Conservation (phyloP, 2,888 invertebrate genomes). For the Tenthredo distinguenda region DNA sequence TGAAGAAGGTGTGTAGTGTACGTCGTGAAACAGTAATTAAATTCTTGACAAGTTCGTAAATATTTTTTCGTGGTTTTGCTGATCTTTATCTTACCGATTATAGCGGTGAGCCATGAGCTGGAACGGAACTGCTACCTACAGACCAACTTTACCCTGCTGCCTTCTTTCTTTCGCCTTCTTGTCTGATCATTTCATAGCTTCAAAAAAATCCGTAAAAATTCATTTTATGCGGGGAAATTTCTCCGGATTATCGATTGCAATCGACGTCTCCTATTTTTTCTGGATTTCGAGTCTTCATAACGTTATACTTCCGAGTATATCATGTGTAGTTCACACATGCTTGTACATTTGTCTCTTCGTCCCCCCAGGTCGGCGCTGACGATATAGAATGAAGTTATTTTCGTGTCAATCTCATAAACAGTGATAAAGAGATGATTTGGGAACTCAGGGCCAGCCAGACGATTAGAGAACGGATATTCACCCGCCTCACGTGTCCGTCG, state of each 20-base stretch:
- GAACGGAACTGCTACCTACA: not conserved
- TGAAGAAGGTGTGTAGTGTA: not conserved
- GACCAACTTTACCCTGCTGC: not conserved
- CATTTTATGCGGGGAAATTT: too few relatives aligned
- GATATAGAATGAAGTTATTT: not conserved
- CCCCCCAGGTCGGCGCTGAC: not conserved
- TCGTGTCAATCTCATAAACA: slow-evolving; percentile 16
- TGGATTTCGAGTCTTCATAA: not conserved
- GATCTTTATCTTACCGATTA: not conserved
- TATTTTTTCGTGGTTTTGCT: not conserved
- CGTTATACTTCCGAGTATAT: not conserved
- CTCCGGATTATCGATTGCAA: not conserved
- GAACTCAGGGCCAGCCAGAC: not conserved
- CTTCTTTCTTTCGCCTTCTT: not conserved
- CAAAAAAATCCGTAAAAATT: too few relatives aligned
- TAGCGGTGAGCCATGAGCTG: not conserved
- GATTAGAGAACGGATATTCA: slow-evolving; percentile 15
- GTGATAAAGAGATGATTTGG: slow-evolving; percentile 5
- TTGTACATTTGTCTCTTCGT: not conserved
- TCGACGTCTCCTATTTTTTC: not conserved
- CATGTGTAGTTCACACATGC: not conserved
- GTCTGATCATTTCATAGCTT: not conserved
- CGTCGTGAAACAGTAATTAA: not conserved
- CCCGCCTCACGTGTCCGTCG: not conserved
- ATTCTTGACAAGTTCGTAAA: slow-evolving; percentile 34